Conservation (phyloP, 2,888 invertebrate species). For the Yponomeuta evonymella region DNA sequence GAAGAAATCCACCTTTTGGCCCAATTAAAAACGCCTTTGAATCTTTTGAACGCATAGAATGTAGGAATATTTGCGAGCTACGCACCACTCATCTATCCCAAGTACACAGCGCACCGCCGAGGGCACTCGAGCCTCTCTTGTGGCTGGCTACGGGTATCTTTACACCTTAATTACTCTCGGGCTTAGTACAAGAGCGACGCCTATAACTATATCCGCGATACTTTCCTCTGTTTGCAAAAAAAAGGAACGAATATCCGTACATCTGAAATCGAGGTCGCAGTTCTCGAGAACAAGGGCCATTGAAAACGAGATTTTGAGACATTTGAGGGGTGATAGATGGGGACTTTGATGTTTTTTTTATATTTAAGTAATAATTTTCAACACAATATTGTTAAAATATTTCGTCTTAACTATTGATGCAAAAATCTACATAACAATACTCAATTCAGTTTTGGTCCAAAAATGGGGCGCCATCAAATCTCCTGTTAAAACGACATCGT, state of each 20-base stretch:
- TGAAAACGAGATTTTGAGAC: slow-evolving; percentile 35
- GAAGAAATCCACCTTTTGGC: slow-evolving; percentile 29
- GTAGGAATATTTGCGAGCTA: slow-evolving; percentile 52
- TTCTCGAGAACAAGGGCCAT: slow-evolving; percentile 36
- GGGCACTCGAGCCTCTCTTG: slow-evolving; percentile 57
- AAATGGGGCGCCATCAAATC: not conserved
- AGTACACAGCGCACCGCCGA: slow-evolving; percentile 63
- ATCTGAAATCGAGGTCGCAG: slow-evolving; percentile 42
- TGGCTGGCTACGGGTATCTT: slow-evolving; percentile 70
- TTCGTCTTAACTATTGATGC: not conserved
- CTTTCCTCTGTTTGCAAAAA: slow-evolving; percentile 8
- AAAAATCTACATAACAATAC: not conserved
- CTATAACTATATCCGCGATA: slow-evolving; percentile 16
- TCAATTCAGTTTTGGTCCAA: not conserved
- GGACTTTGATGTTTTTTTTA: slow-evolving; percentile 43
- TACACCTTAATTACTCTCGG: slow-evolving; percentile 72
- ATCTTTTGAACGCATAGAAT: slow-evolving; percentile 59
- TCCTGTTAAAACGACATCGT: not conserved
- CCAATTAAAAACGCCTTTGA: slow-evolving; percentile 63
- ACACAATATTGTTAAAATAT: not conserved
- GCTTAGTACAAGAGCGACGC: slow-evolving; percentile 49
- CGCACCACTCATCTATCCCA: slow-evolving; percentile 64
- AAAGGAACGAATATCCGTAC: slow-evolving; percentile 27
- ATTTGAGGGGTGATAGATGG: slow-evolving; percentile 33
- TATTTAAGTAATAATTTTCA: not conserved